Base-by-base conservation (phyloP, 2,888 invertebrate species). In the Diadegma fenestrale region DNA sequence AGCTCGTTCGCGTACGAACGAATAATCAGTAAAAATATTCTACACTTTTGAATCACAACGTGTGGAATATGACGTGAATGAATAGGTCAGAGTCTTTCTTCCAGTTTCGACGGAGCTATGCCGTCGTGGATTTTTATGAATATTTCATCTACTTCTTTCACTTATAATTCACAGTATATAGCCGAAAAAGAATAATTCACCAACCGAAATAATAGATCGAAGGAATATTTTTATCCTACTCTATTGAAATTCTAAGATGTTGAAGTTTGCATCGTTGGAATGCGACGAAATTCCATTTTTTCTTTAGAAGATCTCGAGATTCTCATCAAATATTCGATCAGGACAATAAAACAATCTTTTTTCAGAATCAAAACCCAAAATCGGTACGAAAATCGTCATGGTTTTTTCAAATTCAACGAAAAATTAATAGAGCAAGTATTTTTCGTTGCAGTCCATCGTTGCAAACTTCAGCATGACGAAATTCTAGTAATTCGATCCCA, bases 1-100 rank as follows among this genome's bases (percentile, higher is more conserved):
- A 37, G 37, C 26, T 12, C 14, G n/a, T 58, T 14, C 26, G 26
- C 0, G 2, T 22, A 26, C 14, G 63, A 7, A n/a, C 19, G 19
- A 66, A 66, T 37, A 8, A 37, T 66, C 41, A 41, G 19, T 22
- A 19, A 22, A 41, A 41, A 19, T 37, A n/a, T 41, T 66, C 19
- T 33, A 41, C n/a, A 66, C 17, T 63, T 63, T 63, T n/a, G n/a
- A 33, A 33, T 63, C 33, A 37, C 41, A 41, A 7, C 64, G 19
- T 41, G 17, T 22, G 5, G 19, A 37, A 41, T 41, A 19, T 37
- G 0, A 37, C 1, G 1, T 8, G 8, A 12, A 66, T 66, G 41
- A 66, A 66, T 41, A 66, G n/a, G 41, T 41, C 37, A 66, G 19
- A 37, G 64, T 10, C 22, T 4, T n/a, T 41, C n/a, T 66, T 66